A percentile compares a stretch with the other conserved stretches of the same genome.
Conservation (phyloP, 1,140 invertebrate species). For the Dinoponera quadriceps region DNA sequence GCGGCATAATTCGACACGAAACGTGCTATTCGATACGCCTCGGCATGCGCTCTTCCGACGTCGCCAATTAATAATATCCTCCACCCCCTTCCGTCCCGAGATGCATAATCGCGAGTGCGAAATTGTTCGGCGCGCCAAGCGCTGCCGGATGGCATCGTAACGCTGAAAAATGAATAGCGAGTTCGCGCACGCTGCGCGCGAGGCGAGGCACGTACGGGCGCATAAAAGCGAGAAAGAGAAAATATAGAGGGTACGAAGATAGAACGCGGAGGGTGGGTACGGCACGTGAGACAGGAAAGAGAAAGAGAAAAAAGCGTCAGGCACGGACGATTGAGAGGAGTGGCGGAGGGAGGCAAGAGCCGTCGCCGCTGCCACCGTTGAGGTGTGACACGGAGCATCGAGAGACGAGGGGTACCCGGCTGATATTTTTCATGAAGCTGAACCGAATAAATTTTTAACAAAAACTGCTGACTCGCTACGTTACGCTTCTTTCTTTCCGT, state of each 20-base stretch:
- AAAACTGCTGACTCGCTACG: constrained; percentile 75
- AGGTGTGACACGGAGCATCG: constrained; percentile 69
- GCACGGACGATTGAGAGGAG: background rate
- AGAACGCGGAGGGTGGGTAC: constrained; percentile 19
- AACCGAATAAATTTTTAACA: constrained; percentile 78
- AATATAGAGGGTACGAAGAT: constrained; percentile 55
- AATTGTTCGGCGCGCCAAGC: constrained; percentile 24
- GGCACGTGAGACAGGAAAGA: constrained; percentile 39
- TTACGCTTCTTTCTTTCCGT: constrained; percentile 60
- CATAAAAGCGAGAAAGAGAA: constrained; percentile 53
- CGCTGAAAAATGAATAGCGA: constrained; percentile 65
- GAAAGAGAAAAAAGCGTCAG: background rate
- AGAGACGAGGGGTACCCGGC: constrained; percentile 61
- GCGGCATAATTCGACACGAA: constrained; percentile 15
- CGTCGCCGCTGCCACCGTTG: constrained; percentile 53
- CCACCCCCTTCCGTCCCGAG: background rate
- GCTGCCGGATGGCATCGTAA: constrained; percentile 27
- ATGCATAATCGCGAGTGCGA: constrained; percentile 30
- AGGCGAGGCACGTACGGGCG: constrained; percentile 34
- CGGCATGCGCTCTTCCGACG: constrained; percentile 11
- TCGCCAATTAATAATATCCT: constrained; percentile 40
- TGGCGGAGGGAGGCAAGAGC: background rate
- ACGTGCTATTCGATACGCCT: constrained; percentile 2
- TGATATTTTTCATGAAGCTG: constrained; percentile 74
- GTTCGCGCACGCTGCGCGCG: constrained; percentile 21